Evolutionary conservation across 2,113 vertebrate genomes (phyloP).

Genomic region (Rynchops niger): DNA sequence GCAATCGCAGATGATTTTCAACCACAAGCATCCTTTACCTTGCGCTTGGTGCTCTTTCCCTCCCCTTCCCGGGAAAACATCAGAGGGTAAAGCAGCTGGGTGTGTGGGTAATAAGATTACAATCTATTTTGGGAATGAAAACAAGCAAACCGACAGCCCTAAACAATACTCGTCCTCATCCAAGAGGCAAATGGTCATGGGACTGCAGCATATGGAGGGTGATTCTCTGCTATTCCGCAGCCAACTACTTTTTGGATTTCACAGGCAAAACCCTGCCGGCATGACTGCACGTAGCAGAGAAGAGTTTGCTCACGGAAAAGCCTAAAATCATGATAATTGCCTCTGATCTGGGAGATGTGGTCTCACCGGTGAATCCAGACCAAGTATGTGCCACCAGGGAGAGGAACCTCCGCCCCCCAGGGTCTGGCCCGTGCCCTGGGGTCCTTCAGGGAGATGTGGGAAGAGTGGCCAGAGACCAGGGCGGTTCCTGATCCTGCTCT

Average conservation of each 20-base stretch:
- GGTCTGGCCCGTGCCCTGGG: fast-evolving
- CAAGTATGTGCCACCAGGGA: background rate
- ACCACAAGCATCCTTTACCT: background rate
- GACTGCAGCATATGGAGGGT: constrained; percentile 35
- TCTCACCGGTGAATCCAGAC: background rate
- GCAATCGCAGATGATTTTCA: background rate
- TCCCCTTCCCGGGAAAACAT: background rate
- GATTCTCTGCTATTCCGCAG: constrained; percentile 13
- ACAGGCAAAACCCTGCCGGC: background rate
- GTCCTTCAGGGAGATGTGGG: background rate
- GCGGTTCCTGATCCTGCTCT: background rate
- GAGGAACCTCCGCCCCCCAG: background rate
- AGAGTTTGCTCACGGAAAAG: background rate
- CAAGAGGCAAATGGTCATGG: background rate
- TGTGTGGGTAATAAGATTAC: background rate
- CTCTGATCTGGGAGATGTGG: background rate
- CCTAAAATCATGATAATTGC: background rate
- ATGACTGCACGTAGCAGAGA: fast-evolving
- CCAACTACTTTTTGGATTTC: constrained; percentile 35
- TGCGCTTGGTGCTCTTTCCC: background rate
- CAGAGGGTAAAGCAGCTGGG: fast-evolving
- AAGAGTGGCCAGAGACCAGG: background rate
- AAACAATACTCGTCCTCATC: background rate
- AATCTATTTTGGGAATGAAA: background rate
- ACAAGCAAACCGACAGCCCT: background rate